These are phyloP conservation scores for Sapajus apella DNA, from an alignment of 2,113 vertebrate species.

Conservation along the genomic window DNA sequence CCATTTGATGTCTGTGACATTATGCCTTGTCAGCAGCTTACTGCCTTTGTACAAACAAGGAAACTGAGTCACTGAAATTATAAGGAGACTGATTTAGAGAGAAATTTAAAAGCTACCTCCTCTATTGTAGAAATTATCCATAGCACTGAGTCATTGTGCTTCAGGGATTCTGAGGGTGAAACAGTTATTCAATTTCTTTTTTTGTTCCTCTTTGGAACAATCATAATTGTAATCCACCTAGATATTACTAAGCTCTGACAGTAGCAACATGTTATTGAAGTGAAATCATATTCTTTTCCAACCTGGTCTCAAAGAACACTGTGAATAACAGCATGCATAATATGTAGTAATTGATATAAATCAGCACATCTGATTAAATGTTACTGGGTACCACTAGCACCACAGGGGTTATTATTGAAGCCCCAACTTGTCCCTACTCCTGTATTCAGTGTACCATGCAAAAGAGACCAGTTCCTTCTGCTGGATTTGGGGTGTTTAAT, in stretches of 20 bases:
- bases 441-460: neutral
- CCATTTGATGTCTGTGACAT: slow-evolving; percentile 6
- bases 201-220: slow-evolving; percentile 53
- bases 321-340: slow-evolving; percentile 35
- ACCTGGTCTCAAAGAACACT: neutral
- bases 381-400: slow-evolving; percentile 1
- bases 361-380: slow-evolving; percentile 21
- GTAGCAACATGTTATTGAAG: slow-evolving; percentile 46
- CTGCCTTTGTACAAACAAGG: slow-evolving; percentile 45
- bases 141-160: slow-evolving; percentile 54
- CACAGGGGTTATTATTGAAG: slow-evolving; percentile 3
- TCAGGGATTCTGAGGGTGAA: slow-evolving; percentile 40
- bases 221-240: slow-evolving; percentile 60
- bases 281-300: slow-evolving; percentile 50
- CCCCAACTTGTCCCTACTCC: neutral
- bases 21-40: slow-evolving; percentile 42
- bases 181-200: slow-evolving; percentile 42
- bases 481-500: slow-evolving; percentile 12
- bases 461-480: slow-evolving; percentile 5
- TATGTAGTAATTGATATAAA: slow-evolving; percentile 42
- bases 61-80: slow-evolving; percentile 42
- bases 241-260: slow-evolving; percentile 52
- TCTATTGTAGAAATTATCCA: slow-evolving; percentile 35
- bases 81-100: slow-evolving; percentile 33
- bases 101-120: slow-evolving; percentile 58